Evolutionary conservation across 2,113 vertebrate species (phyloP).

Genomic region (Phainopepla nitens): DNA sequence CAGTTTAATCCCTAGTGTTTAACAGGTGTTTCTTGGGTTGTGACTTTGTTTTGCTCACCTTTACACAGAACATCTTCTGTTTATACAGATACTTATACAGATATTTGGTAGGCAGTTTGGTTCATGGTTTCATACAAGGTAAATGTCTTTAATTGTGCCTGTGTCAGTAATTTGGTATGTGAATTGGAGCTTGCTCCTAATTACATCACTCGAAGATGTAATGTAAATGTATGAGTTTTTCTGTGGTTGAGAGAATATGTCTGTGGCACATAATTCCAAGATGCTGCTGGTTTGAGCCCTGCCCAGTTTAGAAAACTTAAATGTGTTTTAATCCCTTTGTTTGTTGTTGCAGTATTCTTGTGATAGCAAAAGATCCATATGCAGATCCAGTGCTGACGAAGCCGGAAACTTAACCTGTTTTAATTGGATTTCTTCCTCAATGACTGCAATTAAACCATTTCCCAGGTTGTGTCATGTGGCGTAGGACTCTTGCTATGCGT

Average conservation of each 20-base stretch:
- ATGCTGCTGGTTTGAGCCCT: neutral
- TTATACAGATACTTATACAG: neutral
- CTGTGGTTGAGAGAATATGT: neutral
- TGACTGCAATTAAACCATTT: neutral
- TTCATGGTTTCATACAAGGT: neutral
- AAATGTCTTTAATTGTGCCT: neutral
- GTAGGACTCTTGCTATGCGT: neutral
- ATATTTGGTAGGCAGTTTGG: neutral
- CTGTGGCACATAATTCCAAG: neutral
- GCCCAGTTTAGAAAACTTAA: neutral
- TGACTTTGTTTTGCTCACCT: neutral
- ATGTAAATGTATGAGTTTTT: neutral
- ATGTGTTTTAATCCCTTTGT: neutral
- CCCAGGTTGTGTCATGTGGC: neutral
- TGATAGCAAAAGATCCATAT: neutral
- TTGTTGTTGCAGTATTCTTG: neutral
- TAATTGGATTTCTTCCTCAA: slow-evolving; percentile 34
- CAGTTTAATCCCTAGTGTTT: neutral
- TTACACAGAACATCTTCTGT: neutral
- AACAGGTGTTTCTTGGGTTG: neutral
- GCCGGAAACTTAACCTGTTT: slow-evolving; percentile 21
- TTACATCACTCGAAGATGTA: neutral
- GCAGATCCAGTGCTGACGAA: neutral
- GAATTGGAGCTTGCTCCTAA: neutral
- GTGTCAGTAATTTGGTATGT: neutral